Evolutionary conservation across 1,140 invertebrate species (phyloP).

Genomic region (Formica exsecta): DNA sequence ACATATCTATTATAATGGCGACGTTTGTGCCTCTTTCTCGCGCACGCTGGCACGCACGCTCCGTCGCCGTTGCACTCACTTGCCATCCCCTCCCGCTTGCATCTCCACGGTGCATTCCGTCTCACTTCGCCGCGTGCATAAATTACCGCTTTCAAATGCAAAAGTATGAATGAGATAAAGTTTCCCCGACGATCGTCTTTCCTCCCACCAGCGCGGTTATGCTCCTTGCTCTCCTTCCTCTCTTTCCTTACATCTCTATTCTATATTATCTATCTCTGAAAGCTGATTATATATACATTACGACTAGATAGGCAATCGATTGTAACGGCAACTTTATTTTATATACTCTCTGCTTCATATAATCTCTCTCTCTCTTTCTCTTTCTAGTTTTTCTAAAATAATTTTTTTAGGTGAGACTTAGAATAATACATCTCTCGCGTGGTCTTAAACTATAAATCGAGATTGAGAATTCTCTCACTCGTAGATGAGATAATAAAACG

Average conservation of each 20-base stretch:
- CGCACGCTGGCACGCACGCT: slow-evolving; percentile 38
- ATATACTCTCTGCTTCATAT: not conserved
- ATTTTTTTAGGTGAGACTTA: not conserved
- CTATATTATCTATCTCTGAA: slow-evolving; percentile 4
- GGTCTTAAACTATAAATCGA: slow-evolving; percentile 51
- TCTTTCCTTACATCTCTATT: slow-evolving; percentile 2
- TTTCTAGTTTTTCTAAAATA: not conserved
- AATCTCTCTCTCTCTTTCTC: too few species aligned
- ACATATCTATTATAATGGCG: slow-evolving; percentile 83
- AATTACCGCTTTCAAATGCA: slow-evolving; percentile 83
- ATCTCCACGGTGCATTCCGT: slow-evolving; percentile 73
- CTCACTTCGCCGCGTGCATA: slow-evolving; percentile 80
- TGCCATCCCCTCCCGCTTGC: slow-evolving; percentile 18
- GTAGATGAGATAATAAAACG: slow-evolving; percentile 51
- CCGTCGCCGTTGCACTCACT: slow-evolving; percentile 53
- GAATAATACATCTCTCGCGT: not conserved
- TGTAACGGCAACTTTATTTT: slow-evolving; percentile 7
- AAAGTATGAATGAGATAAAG: slow-evolving; percentile 82
- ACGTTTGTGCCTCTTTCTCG: slow-evolving; percentile 64
- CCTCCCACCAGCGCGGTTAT: slow-evolving; percentile 8
- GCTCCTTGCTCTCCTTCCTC: not conserved
- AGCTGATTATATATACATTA: slow-evolving; percentile 37
- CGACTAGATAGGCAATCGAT: not conserved
- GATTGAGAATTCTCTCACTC: slow-evolving; percentile 14
- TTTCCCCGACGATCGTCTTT: slow-evolving; percentile 61